Percentiles rank a stretch among this genome's conserved stretches.
phyloP scores from a whole-genome alignment of 2,113 vertebrate species.

The Neolamprologus cancellatus region DNA sequence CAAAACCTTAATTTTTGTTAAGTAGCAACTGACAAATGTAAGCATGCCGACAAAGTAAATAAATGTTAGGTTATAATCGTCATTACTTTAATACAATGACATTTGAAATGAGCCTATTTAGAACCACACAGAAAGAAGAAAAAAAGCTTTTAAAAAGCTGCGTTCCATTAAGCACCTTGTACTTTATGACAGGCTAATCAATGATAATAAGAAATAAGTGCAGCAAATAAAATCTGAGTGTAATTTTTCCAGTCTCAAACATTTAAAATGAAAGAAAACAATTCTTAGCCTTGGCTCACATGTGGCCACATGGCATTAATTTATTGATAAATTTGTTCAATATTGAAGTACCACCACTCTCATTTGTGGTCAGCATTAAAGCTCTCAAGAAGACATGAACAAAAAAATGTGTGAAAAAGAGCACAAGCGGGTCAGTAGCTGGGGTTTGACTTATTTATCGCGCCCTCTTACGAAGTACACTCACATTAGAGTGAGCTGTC shows the following conservation, averaged over 20 bases:
- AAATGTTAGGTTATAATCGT: background rate
- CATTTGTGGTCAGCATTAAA: constrained; percentile 11
- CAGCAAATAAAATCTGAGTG: constrained; percentile 2
- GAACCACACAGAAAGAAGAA: background rate
- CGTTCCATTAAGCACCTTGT: background rate
- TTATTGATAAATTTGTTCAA: constrained; percentile 55
- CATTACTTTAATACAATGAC: background rate
- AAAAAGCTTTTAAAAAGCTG: background rate
- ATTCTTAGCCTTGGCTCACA: background rate
- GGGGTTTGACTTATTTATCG: constrained; percentile 53
- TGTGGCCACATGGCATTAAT: constrained; percentile 22
- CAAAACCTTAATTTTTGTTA: background rate
- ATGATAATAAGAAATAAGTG: constrained; percentile 14
- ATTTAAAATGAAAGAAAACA: constrained; percentile 41
- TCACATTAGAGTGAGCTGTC: constrained; percentile 55
- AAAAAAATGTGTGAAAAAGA: constrained; percentile 5
- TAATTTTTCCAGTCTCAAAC: constrained; percentile 23
- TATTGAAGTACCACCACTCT: constrained; percentile 26
- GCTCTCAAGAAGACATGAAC: background rate
- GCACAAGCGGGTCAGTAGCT: constrained; percentile 24
- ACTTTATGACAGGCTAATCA: constrained; percentile 6
- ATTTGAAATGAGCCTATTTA: background rate
- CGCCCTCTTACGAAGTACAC: constrained; percentile 20
- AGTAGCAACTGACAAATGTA: background rate
- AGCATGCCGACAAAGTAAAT: background rate